Evolutionary conservation across 2,888 invertebrate species (phyloP).

Genomic region (Coecobrya sp.): DNA sequence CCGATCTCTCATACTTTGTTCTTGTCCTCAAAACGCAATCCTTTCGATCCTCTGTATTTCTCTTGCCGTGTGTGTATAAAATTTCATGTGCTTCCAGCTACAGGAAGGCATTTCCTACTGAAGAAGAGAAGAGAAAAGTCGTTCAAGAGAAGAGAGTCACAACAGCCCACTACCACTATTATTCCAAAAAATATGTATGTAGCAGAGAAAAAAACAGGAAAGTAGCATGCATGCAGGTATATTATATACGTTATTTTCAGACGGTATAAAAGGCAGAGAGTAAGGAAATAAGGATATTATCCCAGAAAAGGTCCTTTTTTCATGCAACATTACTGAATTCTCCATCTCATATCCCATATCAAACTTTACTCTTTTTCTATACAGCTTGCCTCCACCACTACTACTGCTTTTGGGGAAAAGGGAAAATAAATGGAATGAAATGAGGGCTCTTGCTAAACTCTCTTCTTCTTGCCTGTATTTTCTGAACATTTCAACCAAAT

Average conservation of each 20-base stretch:
- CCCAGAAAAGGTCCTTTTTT: constrained; percentile 41
- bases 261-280: constrained; percentile 49
- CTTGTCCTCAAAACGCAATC: constrained; percentile 43
- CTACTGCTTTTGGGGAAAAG: constrained; percentile 16
- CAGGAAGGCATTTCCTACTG: constrained; percentile 69
- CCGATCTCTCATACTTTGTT: neutral
- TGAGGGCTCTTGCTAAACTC: constrained; percentile 55
- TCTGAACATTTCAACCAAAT: constrained; percentile 5
- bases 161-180: neutral
- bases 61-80: constrained; percentile 57
- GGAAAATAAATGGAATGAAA: constrained; percentile 73
- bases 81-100: constrained; percentile 71
- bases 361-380: neutral
- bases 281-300: constrained; percentile 74
- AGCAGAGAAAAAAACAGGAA: too few species aligned
- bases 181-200: neutral
- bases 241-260: neutral
- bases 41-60: constrained; percentile 19
- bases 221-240: constrained; percentile 25
- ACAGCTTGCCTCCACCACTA: neutral
- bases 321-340: constrained; percentile 38
- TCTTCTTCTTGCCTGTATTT: neutral
- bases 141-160: neutral
- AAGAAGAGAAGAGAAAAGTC: constrained; percentile 70
- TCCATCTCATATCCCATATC: neutral